Base-by-base conservation (phyloP, 2,797 vertebrate species). In the Channallabes apus region DNA sequence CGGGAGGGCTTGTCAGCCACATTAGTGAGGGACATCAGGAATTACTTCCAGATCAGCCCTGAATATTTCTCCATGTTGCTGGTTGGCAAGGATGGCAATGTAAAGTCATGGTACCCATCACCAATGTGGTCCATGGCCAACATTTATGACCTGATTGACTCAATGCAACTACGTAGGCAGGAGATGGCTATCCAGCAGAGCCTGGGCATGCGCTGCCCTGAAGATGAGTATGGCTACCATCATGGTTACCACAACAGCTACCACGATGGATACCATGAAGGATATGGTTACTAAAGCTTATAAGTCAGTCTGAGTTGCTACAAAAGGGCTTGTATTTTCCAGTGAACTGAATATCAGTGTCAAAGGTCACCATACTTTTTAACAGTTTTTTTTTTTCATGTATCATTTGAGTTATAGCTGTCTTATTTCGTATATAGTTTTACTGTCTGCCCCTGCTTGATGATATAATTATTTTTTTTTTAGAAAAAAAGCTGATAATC, bases 101-200 rank as follows among this genome's bases (percentile, higher is more conserved):
- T 99, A 0, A 99, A 99, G 92, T 99, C 97, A 87, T 99, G 98
- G 98, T 99, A 99, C 91, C 98, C 98, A 2, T 98, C 98, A 0
- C 98, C 98, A 20, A 99, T 99, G 98, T 99, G 97, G 96, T 99
- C 97, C 72, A 98, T 99, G 98, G 97, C 97, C 0, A 99, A 96
- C 11, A 97, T 99, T 87, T 99, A 99, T 0, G 98, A 99, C 91
- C 95, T 99, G 91, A 97, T 99, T 11, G 98, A 99, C 92, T 99
- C 98, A 4, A 99, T 99, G 98, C 98, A 99, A 92, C 97, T 99
- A 6, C 96, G 98, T 87, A 92, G 98, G 51, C 98, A 99, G 90
- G 98, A 99, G 92, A 99, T 99, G 98, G 97, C 98, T 86, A 99
- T 99, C 89, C 98, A 99, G 93, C 98, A 99, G 90, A 99, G 97